Base-by-base conservation (phyloP, 1,140 invertebrate species). In the Temnothorax nylanderi region DNA sequence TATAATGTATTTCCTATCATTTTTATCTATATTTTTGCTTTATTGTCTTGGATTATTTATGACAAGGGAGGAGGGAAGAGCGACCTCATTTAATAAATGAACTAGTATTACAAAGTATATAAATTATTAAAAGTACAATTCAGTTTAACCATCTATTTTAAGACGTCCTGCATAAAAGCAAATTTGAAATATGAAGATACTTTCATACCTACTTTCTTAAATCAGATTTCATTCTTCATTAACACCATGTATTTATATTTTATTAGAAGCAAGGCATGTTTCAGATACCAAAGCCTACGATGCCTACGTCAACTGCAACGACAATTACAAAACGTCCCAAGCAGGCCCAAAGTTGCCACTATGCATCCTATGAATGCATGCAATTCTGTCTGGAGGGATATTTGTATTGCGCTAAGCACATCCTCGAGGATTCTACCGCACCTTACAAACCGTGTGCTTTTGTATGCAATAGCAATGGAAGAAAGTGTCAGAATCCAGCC, bases 361-460 rank as follows among this genome's bases (percentile, higher is more conserved):
- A 96, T 87, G 60, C 94, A 13, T 91, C 95, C 0, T 97, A 96
- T 80, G 96, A 96, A 77, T 97, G 97, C 87, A 95, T 94, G 2
- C 94, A 96, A 75, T 94, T 95, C 80, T 94, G 96, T 47, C 90
- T 98, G 0, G 97, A 98, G 62, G 96, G 96, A 10, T 98, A 97
- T 92, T 96, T 97, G 8, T 98, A 96, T 93, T 98, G 98, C 91
- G 92, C 96, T 1, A 96, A 96, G 69, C 98, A 98, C 91, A 98
- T 98, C 88, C 95, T 98, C 18, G 97, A 98, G 92, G 98, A 98
- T 95, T 96, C 97, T 81, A 96, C 94, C 89, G 97, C 97, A 6
- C 98, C 98, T 26, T 98, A 96, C 90, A 97, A 97, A 93, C 97
- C 97, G 90, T 98, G 98, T 94, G 96, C 96, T 49, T 98, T 97